phyloP scores from a whole-genome alignment of 30 jellyfish, hydroid and myxozoan genomes.

The Turritopsis rubra region DNA sequence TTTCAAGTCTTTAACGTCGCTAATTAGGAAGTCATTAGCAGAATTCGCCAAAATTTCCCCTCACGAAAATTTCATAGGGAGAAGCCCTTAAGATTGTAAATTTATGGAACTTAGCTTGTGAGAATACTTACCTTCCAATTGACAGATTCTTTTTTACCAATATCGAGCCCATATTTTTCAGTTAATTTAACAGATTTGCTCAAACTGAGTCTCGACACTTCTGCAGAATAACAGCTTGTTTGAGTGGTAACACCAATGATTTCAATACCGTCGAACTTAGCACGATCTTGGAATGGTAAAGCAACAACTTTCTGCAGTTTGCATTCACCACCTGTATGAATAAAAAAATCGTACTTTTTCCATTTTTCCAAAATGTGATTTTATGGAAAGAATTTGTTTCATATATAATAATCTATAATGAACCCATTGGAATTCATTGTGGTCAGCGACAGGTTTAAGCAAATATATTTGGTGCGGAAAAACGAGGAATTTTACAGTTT shows the following conservation, averaged over 20 bases:
- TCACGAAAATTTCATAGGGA: too few relatives aligned
- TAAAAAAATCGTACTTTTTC: background rate
- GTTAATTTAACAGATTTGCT: background rate
- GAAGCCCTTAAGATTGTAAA: too few relatives aligned
- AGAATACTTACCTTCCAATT: conserved; percentile 13
- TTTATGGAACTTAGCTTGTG: too few relatives aligned
- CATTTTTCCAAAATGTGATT: too few relatives aligned
- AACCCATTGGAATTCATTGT: too few relatives aligned
- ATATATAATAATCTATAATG: too few relatives aligned
- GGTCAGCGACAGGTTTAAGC: too few relatives aligned
- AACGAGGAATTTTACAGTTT: too few relatives aligned
- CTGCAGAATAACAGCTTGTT: background rate
- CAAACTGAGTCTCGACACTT: background rate
- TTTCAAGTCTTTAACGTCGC: too few relatives aligned
- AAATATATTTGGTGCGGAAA: too few relatives aligned
- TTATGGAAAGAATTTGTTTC: background rate
- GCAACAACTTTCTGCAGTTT: background rate
- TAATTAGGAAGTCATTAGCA: too few relatives aligned
- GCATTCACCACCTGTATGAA: background rate
- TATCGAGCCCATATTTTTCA: background rate
- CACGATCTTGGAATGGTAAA: background rate
- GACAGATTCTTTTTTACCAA: background rate
- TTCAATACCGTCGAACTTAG: background rate
- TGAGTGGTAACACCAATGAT: background rate
- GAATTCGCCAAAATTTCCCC: too few relatives aligned